phyloP scores from a whole-genome alignment of 2,888 invertebrate species.

The Perithous albicinctus region DNA sequence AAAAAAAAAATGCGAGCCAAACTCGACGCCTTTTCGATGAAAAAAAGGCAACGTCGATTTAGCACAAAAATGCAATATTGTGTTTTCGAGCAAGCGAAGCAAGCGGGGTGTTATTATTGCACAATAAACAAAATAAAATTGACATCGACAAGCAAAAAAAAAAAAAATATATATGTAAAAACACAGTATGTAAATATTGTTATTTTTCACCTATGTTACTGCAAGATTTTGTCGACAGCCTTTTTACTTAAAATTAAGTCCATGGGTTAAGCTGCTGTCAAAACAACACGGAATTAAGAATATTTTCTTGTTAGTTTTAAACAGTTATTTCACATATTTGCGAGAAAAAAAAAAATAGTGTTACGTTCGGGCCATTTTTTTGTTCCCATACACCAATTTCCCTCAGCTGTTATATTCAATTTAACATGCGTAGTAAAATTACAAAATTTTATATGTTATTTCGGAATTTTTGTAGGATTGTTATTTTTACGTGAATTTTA shows the following conservation, averaged over 20 bases:
- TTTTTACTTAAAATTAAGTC: constrained; percentile 82
- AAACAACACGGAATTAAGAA: constrained; percentile 81
- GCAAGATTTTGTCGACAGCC: constrained; percentile 82
- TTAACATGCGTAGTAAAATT: too few relatives aligned
- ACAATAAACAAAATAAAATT: constrained; percentile 61
- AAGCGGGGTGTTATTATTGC: constrained; percentile 49
- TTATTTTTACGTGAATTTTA: too few relatives aligned
- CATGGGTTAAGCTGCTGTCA: constrained; percentile 84
- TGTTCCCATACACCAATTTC: too few relatives aligned
- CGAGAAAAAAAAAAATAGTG: too few relatives aligned
- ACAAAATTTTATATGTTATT: too few relatives aligned
- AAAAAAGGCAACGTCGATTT: not conserved
- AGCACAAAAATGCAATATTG: not conserved
- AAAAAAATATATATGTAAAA: too few relatives aligned
- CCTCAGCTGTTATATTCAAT: too few relatives aligned
- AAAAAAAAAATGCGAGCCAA: not conserved
- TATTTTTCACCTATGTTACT: constrained; percentile 83
- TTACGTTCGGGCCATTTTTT: too few relatives aligned
- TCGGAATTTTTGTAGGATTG: too few relatives aligned
- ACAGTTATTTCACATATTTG: too few relatives aligned
- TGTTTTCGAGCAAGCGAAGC: constrained; percentile 42
- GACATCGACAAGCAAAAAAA: constrained; percentile 73
- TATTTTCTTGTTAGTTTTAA: constrained; percentile 30
- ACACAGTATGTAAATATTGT: constrained; percentile 72
- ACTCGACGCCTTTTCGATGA: not conserved